Percentiles rank a stretch among this genome's conserved stretches.
These are phyloP conservation scores for Haplochromis burtoni DNA, from an alignment of 2,113 vertebrate genomes.

Conservation along the genomic window DNA sequence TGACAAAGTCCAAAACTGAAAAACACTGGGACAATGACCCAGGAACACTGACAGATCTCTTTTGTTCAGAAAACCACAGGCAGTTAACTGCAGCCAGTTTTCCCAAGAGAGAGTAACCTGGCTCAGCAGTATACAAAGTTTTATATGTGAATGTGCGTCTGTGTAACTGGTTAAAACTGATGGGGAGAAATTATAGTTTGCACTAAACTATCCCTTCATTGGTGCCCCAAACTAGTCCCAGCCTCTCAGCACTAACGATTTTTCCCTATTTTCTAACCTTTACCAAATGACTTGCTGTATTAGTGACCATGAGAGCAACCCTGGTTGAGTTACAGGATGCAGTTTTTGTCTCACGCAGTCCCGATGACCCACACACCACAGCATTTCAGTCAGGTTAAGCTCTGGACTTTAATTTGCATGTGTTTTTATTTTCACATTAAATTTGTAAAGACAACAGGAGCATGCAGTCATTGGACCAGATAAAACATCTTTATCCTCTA, in stretches of 20 bases:
- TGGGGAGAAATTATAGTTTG: neutral
- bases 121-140: fast-evolving
- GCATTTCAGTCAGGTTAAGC: neutral
- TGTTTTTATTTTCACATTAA: neutral
- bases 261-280: neutral
- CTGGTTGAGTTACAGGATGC: neutral
- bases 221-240: neutral
- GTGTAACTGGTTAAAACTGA: neutral
- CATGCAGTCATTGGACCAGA: neutral
- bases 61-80: neutral
- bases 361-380: neutral
- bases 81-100: fast-evolving
- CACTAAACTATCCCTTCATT: neutral
- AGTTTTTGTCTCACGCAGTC: neutral
- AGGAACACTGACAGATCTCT: neutral
- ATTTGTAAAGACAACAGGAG: neutral
- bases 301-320: neutral
- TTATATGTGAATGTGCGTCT: fast-evolving
- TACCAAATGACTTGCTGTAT: fast-evolving
- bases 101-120: neutral
- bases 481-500: neutral
- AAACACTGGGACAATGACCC: fast-evolving
- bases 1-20: neutral
- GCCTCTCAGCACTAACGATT: fast-evolving
- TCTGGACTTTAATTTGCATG: neutral